Conservation (phyloP, 53 echinoderm and acorn worm genomes). For the Stichopus horrens region DNA sequence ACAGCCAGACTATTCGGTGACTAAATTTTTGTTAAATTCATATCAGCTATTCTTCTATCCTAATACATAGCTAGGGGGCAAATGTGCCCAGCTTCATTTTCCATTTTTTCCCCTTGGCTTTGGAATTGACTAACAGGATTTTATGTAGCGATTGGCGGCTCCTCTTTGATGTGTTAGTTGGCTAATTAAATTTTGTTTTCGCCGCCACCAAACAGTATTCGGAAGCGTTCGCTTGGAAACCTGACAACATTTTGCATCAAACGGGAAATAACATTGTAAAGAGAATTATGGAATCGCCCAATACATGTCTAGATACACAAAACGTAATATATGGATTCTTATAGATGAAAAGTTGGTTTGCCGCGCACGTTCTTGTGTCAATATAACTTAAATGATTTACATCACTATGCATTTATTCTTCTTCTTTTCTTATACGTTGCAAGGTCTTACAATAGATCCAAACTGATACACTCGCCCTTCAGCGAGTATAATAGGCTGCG, state of each 20-base stretch:
- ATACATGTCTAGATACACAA: too few relatives aligned
- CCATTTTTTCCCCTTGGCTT: conserved; percentile 6
- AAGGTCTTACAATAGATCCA: too few relatives aligned
- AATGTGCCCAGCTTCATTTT: conserved; percentile 11
- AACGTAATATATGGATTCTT: too few relatives aligned
- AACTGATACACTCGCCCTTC: too few relatives aligned
- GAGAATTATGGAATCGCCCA: too few relatives aligned
- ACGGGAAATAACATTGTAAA: background rate
- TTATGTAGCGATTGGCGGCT: conserved; percentile 20
- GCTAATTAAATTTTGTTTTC: conserved; percentile 32
- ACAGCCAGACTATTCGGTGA: conserved; percentile 12
- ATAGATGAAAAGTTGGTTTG: too few relatives aligned
- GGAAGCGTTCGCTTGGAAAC: background rate
- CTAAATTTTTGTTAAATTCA: background rate
- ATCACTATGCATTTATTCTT: too few relatives aligned
- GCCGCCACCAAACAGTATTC: conserved; percentile 29
- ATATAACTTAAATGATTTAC: too few relatives aligned
- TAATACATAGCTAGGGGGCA: conserved; percentile 24
- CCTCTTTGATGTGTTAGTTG: conserved; percentile 6
- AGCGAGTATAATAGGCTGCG: too few relatives aligned
- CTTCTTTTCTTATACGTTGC: too few relatives aligned
- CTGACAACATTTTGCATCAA: background rate
- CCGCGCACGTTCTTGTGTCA: too few relatives aligned
- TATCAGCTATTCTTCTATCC: conserved; percentile 20
- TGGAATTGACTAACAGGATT: conserved; percentile 26